phyloP scores from a whole-genome alignment of 2,888 invertebrate species.

The Zaprionus bogoriensis region DNA sequence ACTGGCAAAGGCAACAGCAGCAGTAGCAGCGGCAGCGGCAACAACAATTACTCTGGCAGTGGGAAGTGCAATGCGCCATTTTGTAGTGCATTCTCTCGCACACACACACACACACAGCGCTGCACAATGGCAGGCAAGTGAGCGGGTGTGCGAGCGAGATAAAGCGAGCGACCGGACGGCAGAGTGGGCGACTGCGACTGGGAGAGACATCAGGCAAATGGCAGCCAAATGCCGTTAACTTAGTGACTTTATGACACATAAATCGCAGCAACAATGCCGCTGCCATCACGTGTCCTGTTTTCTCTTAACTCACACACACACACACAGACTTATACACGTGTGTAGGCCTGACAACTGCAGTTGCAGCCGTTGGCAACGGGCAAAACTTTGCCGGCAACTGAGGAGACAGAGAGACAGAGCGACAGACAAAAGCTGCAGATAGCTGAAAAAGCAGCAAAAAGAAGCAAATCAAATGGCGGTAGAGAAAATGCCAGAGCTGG shows the following conservation, averaged over 20 bases:
- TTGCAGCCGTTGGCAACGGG: slow-evolving; percentile 27
- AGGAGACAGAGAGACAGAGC: no score
- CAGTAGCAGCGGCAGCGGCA: slow-evolving; percentile 24
- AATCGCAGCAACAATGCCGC: slow-evolving; percentile 70
- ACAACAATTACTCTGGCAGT: slow-evolving; percentile 27
- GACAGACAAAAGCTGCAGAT: slow-evolving; percentile 34
- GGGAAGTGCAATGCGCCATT: slow-evolving; percentile 52
- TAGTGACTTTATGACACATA: slow-evolving; percentile 82
- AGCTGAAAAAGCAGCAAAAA: slow-evolving; percentile 18
- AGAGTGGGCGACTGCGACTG: neutral
- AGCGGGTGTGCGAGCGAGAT: neutral
- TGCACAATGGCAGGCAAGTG: neutral
- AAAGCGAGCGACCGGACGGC: slow-evolving; percentile 68
- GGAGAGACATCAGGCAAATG: slow-evolving; percentile 46
- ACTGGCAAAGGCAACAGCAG: slow-evolving; percentile 23
- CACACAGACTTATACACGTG: neutral
- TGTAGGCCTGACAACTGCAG: slow-evolving; percentile 48
- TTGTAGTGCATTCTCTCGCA: slow-evolving; percentile 37
- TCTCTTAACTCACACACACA: neutral
- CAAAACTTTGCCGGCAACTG: slow-evolving; percentile 38
- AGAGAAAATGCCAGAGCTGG: slow-evolving; percentile 5
- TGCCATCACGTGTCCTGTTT: slow-evolving; percentile 46
- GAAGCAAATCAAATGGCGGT: slow-evolving; percentile 54
- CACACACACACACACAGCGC: neutral
- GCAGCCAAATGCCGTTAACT: slow-evolving; percentile 74